phyloP scores from a whole-genome alignment of 2,888 invertebrate species.

The Drosophila maculinotata region DNA sequence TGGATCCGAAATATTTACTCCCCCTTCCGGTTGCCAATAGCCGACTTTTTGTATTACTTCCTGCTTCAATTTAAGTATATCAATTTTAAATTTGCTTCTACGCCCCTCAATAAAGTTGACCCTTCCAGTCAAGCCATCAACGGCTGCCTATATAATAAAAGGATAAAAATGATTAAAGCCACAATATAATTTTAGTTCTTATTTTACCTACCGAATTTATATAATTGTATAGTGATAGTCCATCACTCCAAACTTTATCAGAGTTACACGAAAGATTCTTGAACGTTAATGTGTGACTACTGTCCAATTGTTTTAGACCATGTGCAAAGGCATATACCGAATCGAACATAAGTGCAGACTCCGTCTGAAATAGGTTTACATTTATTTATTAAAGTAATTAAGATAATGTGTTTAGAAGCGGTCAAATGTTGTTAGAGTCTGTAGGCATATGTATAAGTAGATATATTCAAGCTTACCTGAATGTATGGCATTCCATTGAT shows the following conservation, averaged over 20 bases:
- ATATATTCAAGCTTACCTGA: constrained; percentile 86
- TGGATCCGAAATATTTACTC: constrained; percentile 93
- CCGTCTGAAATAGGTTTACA: constrained; percentile 87
- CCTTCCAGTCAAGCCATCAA: constrained; percentile 94
- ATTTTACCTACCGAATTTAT: constrained; percentile 88
- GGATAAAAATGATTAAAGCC: neutral
- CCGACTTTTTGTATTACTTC: constrained; percentile 93
- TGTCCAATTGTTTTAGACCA: constrained; percentile 90
- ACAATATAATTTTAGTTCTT: neutral
- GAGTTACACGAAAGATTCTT: constrained; percentile 93
- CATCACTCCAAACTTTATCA: constrained; percentile 92
- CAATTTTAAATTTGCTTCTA: constrained; percentile 93
- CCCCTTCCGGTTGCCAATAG: constrained; percentile 91
- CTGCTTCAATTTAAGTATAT: constrained; percentile 92
- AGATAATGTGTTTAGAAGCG: too few species aligned
- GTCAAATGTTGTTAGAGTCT: too few species aligned
- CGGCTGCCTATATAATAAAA: constrained; percentile 87
- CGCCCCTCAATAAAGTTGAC: constrained; percentile 94
- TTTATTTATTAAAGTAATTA: neutral
- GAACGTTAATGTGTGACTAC: constrained; percentile 89
- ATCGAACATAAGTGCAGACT: constrained; percentile 94
- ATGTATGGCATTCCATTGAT: constrained; percentile 90
- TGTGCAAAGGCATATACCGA: constrained; percentile 93
- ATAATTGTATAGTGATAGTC: constrained; percentile 90
- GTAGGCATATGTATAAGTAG: too few species aligned